These are phyloP conservation scores for Diabrotica virgifera DNA, from an alignment of 1,140 invertebrate species.

Conservation along the genomic window DNA sequence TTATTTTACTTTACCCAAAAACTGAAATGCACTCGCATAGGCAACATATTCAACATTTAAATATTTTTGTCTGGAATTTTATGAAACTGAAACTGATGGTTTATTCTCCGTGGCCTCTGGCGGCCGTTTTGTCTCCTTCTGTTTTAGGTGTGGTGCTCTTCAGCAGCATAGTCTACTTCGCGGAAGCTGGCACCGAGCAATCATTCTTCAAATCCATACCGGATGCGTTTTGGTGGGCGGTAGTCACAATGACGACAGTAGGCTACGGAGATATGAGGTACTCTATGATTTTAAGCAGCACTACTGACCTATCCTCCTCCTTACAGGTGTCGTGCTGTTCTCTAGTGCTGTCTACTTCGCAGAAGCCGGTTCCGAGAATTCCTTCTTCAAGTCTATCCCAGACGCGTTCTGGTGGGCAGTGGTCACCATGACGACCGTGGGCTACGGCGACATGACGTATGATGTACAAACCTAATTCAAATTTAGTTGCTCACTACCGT, in stretches of 20 bases:
- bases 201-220: slow-evolving; percentile 98
- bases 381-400: slow-evolving; percentile 98
- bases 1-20: no score
- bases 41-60: no score
- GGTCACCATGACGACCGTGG: slow-evolving; percentile 99
- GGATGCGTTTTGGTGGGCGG: slow-evolving; percentile 95
- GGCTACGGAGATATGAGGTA: slow-evolving; percentile 98
- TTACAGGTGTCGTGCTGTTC: slow-evolving; percentile 98
- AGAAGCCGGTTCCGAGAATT: slow-evolving; percentile 94
- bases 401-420: slow-evolving; percentile 99
- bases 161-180: slow-evolving; percentile 97
- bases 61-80: no score
- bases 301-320: slow-evolving; percentile 44
- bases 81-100: no score
- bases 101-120: neutral
- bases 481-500: slow-evolving; percentile 54
- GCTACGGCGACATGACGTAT: slow-evolving; percentile 99
- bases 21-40: no score
- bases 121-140: slow-evolving; percentile 21
- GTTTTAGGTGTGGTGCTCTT: slow-evolving; percentile 95
- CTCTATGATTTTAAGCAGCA: slow-evolving; percentile 42
- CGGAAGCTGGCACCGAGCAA: slow-evolving; percentile 92
- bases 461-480: slow-evolving; percentile 72
- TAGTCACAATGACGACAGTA: slow-evolving; percentile 92
- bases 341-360: slow-evolving; percentile 99